Evolutionary conservation across 1,140 invertebrate species (phyloP).

Genomic region (Drosophila baimaii): DNA sequence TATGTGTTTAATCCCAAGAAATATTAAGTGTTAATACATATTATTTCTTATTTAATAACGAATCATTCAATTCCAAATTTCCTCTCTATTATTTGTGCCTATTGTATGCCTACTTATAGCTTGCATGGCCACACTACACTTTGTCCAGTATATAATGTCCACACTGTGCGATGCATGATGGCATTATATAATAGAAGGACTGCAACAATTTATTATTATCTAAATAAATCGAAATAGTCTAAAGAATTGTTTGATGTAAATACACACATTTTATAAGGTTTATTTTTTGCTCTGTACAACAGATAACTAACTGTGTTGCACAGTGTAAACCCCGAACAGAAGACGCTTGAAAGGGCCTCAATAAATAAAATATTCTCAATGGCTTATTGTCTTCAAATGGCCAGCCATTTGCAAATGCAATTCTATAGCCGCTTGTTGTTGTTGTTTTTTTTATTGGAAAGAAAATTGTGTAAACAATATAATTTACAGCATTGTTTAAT

Average conservation of each 20-base stretch:
- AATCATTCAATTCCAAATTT: background rate
- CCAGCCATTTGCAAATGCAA: constrained; percentile 23
- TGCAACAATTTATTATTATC: too few relatives aligned
- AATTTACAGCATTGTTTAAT: constrained; percentile 18
- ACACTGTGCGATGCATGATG: too few relatives aligned
- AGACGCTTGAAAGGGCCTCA: constrained; percentile 5
- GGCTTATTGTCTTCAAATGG: constrained; percentile 20
- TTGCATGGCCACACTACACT: background rate
- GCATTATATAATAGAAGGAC: too few relatives aligned
- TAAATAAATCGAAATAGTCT: too few relatives aligned
- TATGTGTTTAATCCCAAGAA: too few relatives aligned
- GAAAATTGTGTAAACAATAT: constrained; percentile 19
- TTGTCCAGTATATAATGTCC: too few relatives aligned
- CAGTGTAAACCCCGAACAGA: background rate
- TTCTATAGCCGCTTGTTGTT: constrained; percentile 1
- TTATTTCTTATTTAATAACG: background rate
- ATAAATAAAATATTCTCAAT: constrained; percentile 36
- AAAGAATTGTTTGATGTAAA: too few relatives aligned
- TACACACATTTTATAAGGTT: too few relatives aligned
- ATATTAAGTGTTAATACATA: background rate
- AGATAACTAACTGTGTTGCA: too few relatives aligned
- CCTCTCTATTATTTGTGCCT: background rate
- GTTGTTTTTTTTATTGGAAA: background rate
- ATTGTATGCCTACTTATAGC: background rate
- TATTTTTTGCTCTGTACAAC: background rate